Evolutionary conservation across 2,113 vertebrate genomes (phyloP).

Genomic region (Chaetura pelagica): DNA sequence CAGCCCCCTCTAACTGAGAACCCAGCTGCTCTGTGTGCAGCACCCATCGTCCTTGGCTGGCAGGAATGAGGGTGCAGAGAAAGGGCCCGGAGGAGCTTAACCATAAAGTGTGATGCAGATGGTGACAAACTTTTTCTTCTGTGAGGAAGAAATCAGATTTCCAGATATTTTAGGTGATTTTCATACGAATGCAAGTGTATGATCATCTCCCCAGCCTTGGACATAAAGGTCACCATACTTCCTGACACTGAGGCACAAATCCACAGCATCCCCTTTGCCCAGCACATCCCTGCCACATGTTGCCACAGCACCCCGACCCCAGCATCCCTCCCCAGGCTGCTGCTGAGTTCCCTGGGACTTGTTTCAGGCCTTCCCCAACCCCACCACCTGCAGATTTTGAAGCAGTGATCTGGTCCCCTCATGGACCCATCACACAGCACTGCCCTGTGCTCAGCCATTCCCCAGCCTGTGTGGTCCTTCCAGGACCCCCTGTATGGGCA

Average conservation of each 20-base stretch:
- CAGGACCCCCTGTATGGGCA: background rate
- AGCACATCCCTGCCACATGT: background rate
- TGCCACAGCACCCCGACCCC: background rate
- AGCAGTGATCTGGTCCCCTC: background rate
- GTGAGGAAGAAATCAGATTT: background rate
- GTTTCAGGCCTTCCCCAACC: fast-evolving
- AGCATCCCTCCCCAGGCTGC: background rate
- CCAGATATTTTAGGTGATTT: background rate
- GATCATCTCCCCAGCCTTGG: background rate
- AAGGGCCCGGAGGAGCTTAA: background rate
- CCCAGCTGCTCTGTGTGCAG: background rate
- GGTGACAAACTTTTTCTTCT: background rate
- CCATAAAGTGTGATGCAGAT: background rate
- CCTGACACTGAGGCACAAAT: background rate
- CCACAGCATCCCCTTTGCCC: background rate
- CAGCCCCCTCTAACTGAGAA: background rate
- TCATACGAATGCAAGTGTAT: background rate
- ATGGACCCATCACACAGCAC: background rate
- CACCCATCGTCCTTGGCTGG: background rate
- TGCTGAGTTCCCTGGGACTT: background rate
- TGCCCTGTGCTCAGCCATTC: background rate
- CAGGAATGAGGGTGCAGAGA: background rate
- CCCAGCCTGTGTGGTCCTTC: background rate
- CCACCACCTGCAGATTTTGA: background rate
- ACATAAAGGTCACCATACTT: background rate